Percentiles rank a stretch among this genome's conserved stretches.
phyloP scores from a whole-genome alignment of 1,140 invertebrate species.

The Neodiprion virginianus region DNA sequence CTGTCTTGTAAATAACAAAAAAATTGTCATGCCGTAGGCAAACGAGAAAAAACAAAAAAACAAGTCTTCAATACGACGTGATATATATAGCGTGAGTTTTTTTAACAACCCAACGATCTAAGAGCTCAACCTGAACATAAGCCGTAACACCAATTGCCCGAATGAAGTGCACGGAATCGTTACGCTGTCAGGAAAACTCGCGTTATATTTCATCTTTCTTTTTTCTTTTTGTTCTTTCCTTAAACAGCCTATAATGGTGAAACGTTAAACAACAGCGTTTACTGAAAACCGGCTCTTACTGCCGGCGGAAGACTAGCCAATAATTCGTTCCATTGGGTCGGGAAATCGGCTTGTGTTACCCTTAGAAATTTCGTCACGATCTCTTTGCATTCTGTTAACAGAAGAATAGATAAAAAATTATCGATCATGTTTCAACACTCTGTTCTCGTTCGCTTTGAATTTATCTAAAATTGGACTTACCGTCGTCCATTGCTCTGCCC shows the following conservation, averaged over 20 bases:
- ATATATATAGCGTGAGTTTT: too few species aligned
- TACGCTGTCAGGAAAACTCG: background rate
- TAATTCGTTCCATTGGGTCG: constrained; percentile 61
- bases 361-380: constrained; percentile 62
- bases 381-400: constrained; percentile 59
- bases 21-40: too few species aligned
- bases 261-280: constrained; percentile 13
- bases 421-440: constrained; percentile 28
- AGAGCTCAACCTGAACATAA: too few species aligned
- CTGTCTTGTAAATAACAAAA: too few species aligned
- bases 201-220: background rate
- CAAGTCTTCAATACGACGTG: too few species aligned
- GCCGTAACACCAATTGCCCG: too few species aligned
- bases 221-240: background rate
- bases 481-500: constrained; percentile 57
- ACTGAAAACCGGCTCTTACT: constrained; percentile 47
- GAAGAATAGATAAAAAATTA: constrained; percentile 31
- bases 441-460: constrained; percentile 22
- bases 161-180: too few species aligned
- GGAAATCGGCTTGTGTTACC: constrained; percentile 64
- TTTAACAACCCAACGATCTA: too few species aligned
- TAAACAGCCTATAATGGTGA: too few species aligned
- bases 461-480: constrained; percentile 42
- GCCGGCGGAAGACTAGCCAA: constrained; percentile 54
- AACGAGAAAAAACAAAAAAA: too few species aligned